phyloP scores from a whole-genome alignment of 92 coral and sea anemone species.

The Meandrina meandrites region DNA sequence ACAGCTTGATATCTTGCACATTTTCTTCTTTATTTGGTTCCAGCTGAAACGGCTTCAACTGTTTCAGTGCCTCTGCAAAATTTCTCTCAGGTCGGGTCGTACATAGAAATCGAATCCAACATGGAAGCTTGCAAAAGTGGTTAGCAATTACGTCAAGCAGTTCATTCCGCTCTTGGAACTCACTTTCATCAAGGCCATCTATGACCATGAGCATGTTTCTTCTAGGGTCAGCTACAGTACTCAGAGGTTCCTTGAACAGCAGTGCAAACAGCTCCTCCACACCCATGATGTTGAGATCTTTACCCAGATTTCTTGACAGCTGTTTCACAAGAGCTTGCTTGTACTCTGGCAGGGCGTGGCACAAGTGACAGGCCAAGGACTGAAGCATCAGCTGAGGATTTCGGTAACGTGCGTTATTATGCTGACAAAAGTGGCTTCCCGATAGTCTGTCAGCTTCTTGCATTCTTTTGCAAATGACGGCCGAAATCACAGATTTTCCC shows the following conservation, averaged over 20 bases:
- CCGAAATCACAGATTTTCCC: too few species aligned
- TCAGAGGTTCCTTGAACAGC: constrained; percentile 60
- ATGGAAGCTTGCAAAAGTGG: too few species aligned
- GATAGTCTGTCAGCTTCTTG: constrained; percentile 41
- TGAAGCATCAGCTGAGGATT: constrained; percentile 60
- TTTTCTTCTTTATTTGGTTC: constrained; percentile 42
- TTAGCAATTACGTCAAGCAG: too few species aligned
- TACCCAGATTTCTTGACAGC: constrained; percentile 38
- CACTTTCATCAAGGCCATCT: too few species aligned
- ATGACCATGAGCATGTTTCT: constrained; percentile 11
- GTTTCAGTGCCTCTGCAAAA: constrained; percentile 13
- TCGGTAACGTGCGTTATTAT: constrained; percentile 46
- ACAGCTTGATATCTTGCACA: constrained; percentile 33
- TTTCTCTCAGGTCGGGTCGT: constrained; percentile 61
- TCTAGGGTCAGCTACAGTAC: constrained; percentile 39
- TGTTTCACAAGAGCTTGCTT: constrained; percentile 48
- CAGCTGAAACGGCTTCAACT: constrained; percentile 33
- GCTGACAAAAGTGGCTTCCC: constrained; percentile 63
- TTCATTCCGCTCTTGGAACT: too few species aligned
- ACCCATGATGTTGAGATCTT: constrained; percentile 17
- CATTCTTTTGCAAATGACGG: constrained; percentile 46
- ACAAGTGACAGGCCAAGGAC: constrained; percentile 59
- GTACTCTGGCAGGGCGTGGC: constrained; percentile 49
- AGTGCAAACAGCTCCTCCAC: constrained; percentile 52
- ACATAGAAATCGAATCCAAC: constrained; percentile 58